Base-by-base conservation (phyloP, 2,797 vertebrate genomes). In the Adelosebastes latens region DNA sequence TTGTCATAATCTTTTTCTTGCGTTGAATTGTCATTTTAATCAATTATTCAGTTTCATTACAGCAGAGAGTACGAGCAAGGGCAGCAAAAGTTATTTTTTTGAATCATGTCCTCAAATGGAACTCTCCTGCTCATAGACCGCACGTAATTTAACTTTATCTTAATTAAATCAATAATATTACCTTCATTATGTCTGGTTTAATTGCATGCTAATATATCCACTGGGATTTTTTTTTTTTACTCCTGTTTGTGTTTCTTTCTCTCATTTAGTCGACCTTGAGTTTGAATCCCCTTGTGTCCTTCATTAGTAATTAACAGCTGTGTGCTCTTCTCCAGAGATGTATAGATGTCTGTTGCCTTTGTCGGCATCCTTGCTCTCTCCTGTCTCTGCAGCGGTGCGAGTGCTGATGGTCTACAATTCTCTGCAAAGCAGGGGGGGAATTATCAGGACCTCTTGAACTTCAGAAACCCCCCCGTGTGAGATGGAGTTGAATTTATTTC, bases 241-340 rank as follows among this genome's bases (percentile, higher is more conserved):
- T 80, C 61, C 66, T 83, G 34, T 88, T 89, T 91, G 69, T 89
- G 52, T 84, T 89, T 81, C 79, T 76, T 88, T 85, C 60, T 80
- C 78, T 89, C 72, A 77, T 88, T 86, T 64, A 36, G 67, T 78
- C 55, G 85, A 93, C 93, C 94, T 95, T 94, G 86, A 91, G 77
- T 79, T 24, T 79, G 67, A 78, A 80, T 90, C 86, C 81, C 76
- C 5, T 25, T 1, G 66, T 87, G 88, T 90, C 89, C 83, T 91
- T 92, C 92, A 91, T 93, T 91, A 88, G 87, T 91, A 88, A 92
- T 94, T 93, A 94, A 80, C 92, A 92, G 90, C 87, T 92, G 83
- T 84, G 85, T 8, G 69, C 73, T 75, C 68, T 88, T 84, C 93
- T 93, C 89, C 58, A 66, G 93, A 92, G 91, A 92, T 78, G 32